Base-by-base conservation (phyloP, 2,888 invertebrate species). In the Cerastoderma edule region DNA sequence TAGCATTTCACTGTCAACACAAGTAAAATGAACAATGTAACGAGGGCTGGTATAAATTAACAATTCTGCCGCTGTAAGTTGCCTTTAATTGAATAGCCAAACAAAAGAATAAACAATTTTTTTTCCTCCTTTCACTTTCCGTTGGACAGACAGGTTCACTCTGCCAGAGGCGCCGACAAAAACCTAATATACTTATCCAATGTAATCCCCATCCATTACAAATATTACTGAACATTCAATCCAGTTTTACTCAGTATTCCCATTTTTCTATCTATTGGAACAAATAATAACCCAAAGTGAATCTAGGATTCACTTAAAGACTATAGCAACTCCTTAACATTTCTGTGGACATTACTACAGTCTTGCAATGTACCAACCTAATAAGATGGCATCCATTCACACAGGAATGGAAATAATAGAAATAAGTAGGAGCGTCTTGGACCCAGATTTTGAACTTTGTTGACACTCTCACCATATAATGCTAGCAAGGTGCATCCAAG, bases 1-100 rank as follows among this genome's bases (percentile, higher is more conserved):
- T 77, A 72, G 64, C 68, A 48, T 77, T 77, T 77, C 33, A 72
- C 63, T 77, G 76, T 77, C 76, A 77, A 72, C 76, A 67, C 28
- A 46, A 68, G 72, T 60, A 60, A 77, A 76, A 57, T 70, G 70
- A 72, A 69, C 71, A 44, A 54, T 27, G 48, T 48, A 48, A 56
- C 32, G 35, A 30, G 64, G 54, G 65, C 50, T 13, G 39, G 44
- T 39, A 53, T 35, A 54, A 71, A 66, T 66, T 66, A 50, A 66
- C 66, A 53, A 50, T 66, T 24, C 32, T 33, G 50, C 33, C 48
- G 6, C 28, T 35, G 60, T 35, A 57, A 32, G n/a, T 50, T 50
- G 22, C n/a, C 50, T 50, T 50, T 50, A 50, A 50, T 50, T 22
- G 22, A 50, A 50, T 50, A 24, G 50, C 50, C 50, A 50, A 50